A percentile compares a stretch with the other conserved stretches of the same genome.
These are phyloP conservation scores for Gouania willdenowi DNA, from an alignment of 2,797 vertebrate species.

Conservation along the genomic window DNA sequence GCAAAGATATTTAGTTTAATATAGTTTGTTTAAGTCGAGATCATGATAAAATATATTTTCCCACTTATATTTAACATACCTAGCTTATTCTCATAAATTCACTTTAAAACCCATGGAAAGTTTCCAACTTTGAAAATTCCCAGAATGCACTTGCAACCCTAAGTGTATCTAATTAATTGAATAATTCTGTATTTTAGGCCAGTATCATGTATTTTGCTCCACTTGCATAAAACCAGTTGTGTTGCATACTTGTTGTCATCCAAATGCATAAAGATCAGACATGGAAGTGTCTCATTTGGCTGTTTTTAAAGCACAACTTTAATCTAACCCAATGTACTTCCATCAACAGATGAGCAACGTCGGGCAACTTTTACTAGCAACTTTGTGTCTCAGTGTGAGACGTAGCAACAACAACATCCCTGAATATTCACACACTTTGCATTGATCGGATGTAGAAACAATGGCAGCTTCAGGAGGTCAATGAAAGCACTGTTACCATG, in stretches of 20 bases:
- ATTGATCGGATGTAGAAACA: constrained; percentile 24
- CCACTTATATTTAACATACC: too few species aligned
- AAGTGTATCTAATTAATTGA: too few species aligned
- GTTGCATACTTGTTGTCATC: constrained; percentile 41
- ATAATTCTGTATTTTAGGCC: too few species aligned
- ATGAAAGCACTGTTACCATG: constrained; percentile 33
- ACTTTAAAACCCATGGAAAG: too few species aligned
- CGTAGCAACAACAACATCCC: constrained; percentile 58
- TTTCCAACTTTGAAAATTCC: too few species aligned
- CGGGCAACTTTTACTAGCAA: constrained; percentile 39
- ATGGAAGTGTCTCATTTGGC: constrained; percentile 35
- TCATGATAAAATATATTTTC: too few species aligned
- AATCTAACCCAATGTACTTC: constrained; percentile 21
- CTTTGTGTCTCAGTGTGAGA: constrained; percentile 66
- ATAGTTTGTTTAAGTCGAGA: too few species aligned
- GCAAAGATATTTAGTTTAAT: too few species aligned
- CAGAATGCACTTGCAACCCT: too few species aligned
- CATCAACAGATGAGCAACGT: constrained; percentile 27
- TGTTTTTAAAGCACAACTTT: too few species aligned
- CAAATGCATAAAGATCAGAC: constrained; percentile 59
- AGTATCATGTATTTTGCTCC: constrained; percentile 16
- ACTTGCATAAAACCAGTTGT: constrained; percentile 59
- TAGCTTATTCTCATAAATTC: too few species aligned
- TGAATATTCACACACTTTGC: constrained; percentile 37
- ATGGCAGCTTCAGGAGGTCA: constrained; percentile 34